Conservation (phyloP, 2,113 vertebrate genomes). For the Nesogale talazaci region DNA sequence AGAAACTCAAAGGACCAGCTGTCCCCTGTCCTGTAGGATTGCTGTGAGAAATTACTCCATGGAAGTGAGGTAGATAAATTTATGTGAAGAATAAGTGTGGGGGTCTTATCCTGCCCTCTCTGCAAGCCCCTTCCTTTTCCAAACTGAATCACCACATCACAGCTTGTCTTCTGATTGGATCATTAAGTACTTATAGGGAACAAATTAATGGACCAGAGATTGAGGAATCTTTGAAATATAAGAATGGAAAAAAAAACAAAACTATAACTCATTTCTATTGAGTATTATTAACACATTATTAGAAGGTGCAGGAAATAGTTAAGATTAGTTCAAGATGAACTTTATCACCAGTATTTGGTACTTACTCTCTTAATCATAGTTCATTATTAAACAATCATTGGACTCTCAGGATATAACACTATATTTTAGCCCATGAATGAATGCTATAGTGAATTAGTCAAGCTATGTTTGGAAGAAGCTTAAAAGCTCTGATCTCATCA, state of each 20-base stretch:
- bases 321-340: background rate
- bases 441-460: background rate
- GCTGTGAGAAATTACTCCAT: no score
- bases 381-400: background rate
- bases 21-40: no score
- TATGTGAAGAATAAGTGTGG: background rate
- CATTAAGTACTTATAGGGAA: background rate
- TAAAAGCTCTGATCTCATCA: background rate
- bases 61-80: no score
- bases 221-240: background rate
- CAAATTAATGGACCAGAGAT: background rate
- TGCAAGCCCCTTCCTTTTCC: background rate
- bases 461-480: background rate
- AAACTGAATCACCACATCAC: background rate
- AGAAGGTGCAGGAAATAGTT: background rate
- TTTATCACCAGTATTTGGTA: background rate
- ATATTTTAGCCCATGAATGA: background rate
- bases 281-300: background rate
- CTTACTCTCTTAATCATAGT: background rate
- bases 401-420: background rate
- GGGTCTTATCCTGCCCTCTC: accelerated
- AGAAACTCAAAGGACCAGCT: no score
- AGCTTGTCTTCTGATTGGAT: background rate
- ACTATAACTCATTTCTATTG: background rate
- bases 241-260: background rate